phyloP scores from a whole-genome alignment of 2,797 vertebrate species.

The Synanceia verrucosa region DNA sequence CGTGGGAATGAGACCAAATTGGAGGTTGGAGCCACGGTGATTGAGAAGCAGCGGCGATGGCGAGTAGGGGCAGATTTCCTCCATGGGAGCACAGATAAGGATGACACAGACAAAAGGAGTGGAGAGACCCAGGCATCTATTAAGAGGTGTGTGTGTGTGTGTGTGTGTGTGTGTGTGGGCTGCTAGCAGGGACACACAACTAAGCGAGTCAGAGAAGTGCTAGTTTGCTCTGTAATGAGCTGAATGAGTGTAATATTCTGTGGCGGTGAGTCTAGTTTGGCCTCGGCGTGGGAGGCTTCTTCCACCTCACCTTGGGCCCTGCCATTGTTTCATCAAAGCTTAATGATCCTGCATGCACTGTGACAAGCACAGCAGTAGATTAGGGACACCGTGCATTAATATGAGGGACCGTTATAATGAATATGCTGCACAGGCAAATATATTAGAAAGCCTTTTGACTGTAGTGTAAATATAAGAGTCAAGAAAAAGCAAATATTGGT shows the following conservation, averaged over 20 bases:
- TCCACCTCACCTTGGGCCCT: constrained; percentile 57
- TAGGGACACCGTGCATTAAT: constrained; percentile 54
- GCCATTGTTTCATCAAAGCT: constrained; percentile 68
- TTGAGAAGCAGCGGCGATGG: constrained; percentile 64
- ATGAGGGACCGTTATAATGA: constrained; percentile 55
- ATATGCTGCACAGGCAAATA: constrained; percentile 34
- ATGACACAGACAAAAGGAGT: constrained; percentile 58
- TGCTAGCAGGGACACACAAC: constrained; percentile 29
- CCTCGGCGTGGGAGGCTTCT: constrained; percentile 55
- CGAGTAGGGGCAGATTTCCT: constrained; percentile 55
- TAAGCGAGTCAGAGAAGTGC: constrained; percentile 42
- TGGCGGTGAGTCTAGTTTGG: constrained; percentile 44
- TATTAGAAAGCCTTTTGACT: constrained; percentile 27
- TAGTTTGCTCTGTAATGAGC: constrained; percentile 67
- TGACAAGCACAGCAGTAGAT: constrained; percentile 53
- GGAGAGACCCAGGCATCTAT: constrained; percentile 56
- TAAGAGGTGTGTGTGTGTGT: constrained; percentile 33
- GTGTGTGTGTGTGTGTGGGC: constrained; percentile 39
- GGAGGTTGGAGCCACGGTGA: constrained; percentile 70
- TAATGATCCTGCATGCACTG: constrained; percentile 59
- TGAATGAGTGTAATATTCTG: constrained; percentile 61
- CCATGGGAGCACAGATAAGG: constrained; percentile 69
- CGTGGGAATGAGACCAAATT: constrained; percentile 70
- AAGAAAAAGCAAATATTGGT: constrained; percentile 3
- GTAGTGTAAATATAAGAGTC: constrained; percentile 21